Conservation (phyloP, 2,797 vertebrate genomes). For the Thamnophis elegans region DNA sequence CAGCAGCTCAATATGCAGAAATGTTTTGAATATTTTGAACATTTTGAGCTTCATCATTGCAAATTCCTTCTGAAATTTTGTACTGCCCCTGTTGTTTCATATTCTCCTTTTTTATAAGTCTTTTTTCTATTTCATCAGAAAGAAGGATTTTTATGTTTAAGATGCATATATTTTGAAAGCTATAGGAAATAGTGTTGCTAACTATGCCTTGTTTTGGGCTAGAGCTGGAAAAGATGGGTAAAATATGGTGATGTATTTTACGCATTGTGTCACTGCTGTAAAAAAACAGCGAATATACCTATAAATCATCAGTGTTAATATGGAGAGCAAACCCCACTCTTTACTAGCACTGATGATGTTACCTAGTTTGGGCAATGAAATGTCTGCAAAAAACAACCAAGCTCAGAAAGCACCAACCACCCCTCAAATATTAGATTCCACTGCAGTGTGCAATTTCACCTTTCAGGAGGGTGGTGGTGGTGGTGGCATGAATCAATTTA, state of each 20-base stretch:
- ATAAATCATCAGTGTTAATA: too few species aligned
- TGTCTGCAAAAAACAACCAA: too few species aligned
- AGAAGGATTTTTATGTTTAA: background rate
- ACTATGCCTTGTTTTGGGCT: background rate
- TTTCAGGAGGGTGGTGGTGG: background rate
- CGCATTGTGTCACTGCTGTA: background rate
- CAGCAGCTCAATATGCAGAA: background rate
- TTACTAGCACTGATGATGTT: too few species aligned
- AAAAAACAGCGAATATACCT: background rate
- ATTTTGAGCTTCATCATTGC: background rate
- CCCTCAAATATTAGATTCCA: background rate
- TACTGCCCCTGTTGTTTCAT: background rate
- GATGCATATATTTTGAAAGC: background rate
- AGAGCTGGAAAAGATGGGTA: background rate
- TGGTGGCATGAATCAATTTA: background rate
- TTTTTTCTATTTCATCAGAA: background rate
- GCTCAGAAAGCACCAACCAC: too few species aligned
- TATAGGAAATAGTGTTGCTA: background rate
- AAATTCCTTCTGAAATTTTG: background rate
- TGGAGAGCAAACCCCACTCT: background rate
- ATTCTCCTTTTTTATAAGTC: background rate
- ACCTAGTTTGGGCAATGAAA: too few species aligned
- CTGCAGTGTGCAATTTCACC: background rate
- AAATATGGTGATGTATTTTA: background rate
- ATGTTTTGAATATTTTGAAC: background rate